These are phyloP conservation scores for Cinclus mexicanus DNA, from an alignment of 2,113 vertebrate genomes.

Conservation along the genomic window DNA sequence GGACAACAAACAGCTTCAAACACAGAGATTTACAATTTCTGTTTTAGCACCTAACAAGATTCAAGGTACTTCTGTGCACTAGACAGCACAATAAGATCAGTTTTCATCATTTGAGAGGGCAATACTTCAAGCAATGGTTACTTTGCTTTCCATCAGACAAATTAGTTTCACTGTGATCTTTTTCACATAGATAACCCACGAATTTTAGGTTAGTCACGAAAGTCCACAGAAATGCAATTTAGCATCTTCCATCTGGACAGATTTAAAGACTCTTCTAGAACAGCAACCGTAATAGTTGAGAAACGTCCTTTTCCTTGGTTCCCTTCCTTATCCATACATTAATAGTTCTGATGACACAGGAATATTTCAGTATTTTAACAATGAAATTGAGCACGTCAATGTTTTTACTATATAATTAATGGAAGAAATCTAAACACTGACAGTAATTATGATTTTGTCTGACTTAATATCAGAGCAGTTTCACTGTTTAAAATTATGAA, in stretches of 20 bases:
- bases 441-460: background rate
- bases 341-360: background rate
- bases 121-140: background rate
- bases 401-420: background rate
- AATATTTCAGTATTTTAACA: background rate
- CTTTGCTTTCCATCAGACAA: background rate
- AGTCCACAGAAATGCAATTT: background rate
- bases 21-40: background rate
- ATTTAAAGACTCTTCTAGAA: background rate
- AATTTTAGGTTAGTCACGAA: background rate
- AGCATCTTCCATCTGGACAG: background rate
- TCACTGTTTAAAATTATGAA: background rate
- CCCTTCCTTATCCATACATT: background rate
- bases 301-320: background rate
- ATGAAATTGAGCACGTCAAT: background rate
- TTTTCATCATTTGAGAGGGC: background rate
- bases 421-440: background rate
- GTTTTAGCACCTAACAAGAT: background rate
- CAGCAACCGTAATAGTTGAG: background rate
- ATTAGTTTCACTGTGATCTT: background rate
- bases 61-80: background rate
- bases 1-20: background rate
- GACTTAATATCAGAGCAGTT: background rate
- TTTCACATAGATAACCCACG: background rate
- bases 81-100: background rate